Evolutionary conservation across 2,888 invertebrate species (phyloP).

Genomic region (Oligia fasciuncula): DNA sequence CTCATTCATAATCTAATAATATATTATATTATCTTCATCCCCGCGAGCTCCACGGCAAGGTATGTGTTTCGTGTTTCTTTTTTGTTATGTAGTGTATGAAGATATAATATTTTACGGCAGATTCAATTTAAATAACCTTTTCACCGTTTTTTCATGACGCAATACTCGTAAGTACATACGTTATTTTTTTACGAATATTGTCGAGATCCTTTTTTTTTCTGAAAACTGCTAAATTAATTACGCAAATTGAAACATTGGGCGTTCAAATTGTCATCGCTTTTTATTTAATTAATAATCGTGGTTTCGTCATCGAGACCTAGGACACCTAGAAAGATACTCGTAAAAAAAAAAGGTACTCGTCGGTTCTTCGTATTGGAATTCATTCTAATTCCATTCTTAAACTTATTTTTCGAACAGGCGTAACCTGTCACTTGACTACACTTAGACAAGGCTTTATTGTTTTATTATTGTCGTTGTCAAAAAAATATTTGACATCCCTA

Average conservation of each 20-base stretch:
- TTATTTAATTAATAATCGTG: too few relatives aligned
- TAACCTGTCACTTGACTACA: background rate
- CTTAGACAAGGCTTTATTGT: too few relatives aligned
- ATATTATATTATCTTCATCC: too few relatives aligned
- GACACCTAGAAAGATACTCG: too few relatives aligned
- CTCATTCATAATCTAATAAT: too few relatives aligned
- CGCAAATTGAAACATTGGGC: background rate
- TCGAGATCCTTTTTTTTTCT: background rate
- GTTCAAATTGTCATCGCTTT: too few relatives aligned
- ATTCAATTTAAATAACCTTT: slow-evolving; percentile 2
- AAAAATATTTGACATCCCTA: background rate
- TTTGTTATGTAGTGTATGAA: background rate
- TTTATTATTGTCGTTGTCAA: too few relatives aligned
- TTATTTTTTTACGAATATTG: too few relatives aligned
- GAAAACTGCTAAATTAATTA: background rate
- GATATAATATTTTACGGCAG: background rate
- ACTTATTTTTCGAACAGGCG: background rate
- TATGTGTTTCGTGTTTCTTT: too few relatives aligned
- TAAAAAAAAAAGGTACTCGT: too few relatives aligned
- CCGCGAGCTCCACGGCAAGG: too few relatives aligned
- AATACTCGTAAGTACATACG: background rate
- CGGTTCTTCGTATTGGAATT: background rate
- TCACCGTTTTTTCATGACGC: background rate
- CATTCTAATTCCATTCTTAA: background rate
- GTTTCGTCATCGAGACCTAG: too few relatives aligned